Conservation (phyloP, 2,888 invertebrate species). For the Creontiades dilutus region DNA sequence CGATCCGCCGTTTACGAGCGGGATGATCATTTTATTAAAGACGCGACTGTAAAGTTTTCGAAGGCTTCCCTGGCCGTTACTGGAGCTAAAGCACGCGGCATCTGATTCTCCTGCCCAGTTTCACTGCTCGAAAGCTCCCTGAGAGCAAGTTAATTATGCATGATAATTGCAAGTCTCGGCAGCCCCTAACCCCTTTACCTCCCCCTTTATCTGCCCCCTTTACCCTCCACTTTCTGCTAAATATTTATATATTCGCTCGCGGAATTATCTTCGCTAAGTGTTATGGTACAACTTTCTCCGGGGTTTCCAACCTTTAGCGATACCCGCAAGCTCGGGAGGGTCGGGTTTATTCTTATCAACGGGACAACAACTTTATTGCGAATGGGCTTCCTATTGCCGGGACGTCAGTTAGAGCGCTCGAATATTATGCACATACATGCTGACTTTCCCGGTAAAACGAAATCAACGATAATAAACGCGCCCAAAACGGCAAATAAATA, state of each 20-base stretch:
- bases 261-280: slow-evolving; percentile 72
- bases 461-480: no score
- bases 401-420: no score
- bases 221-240: slow-evolving; percentile 65
- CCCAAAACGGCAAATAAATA: no score
- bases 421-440: no score
- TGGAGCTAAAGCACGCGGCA: slow-evolving; percentile 26
- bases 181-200: slow-evolving; percentile 52
- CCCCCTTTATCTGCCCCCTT: slow-evolving; percentile 53
- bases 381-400: slow-evolving; percentile 1
- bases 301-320: slow-evolving; percentile 12
- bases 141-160: slow-evolving; percentile 70
- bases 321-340: slow-evolving; percentile 27
- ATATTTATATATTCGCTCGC: slow-evolving; percentile 71
- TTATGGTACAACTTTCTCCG: slow-evolving; percentile 71
- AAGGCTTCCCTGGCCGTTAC: slow-evolving; percentile 21
- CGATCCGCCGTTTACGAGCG: not conserved
- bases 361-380: slow-evolving; percentile 3
- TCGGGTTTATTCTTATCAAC: not conserved
- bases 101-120: slow-evolving; percentile 63
- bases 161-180: slow-evolving; percentile 72
- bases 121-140: slow-evolving; percentile 36
- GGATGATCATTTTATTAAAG: slow-evolving; percentile 6
- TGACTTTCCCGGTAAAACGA: no score
- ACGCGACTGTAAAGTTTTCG: not conserved